Evolutionary conservation across 2,113 vertebrate genomes (phyloP).

Genomic region (Columba janthina): DNA sequence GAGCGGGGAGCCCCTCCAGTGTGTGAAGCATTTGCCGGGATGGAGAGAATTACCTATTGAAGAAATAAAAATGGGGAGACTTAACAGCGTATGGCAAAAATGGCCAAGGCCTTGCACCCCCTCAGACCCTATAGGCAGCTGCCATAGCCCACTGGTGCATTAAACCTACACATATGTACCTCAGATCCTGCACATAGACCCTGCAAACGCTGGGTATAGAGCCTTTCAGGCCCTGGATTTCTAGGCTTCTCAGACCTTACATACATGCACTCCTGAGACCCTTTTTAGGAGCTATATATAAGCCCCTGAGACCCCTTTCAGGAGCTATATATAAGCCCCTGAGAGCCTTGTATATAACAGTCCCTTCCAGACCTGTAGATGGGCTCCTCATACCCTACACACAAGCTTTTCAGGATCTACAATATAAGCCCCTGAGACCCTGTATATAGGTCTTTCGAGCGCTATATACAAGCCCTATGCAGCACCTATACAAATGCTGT

Average conservation of each 20-base stretch:
- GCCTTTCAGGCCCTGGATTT: neutral
- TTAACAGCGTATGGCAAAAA: neutral
- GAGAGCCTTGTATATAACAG: too few species aligned
- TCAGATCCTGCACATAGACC: neutral
- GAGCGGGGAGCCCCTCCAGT: fast-evolving
- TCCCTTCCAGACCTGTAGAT: too few species aligned
- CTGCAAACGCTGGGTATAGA: neutral
- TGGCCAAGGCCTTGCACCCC: neutral
- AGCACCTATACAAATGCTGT: neutral
- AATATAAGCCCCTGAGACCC: neutral
- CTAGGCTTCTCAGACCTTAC: neutral
- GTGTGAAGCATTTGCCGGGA: fast-evolving
- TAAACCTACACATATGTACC: neutral
- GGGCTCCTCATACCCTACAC: fast-evolving
- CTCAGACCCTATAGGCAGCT: neutral
- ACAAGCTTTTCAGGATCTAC: neutral
- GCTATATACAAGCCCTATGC: neutral
- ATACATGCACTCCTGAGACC: too few species aligned
- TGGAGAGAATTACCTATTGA: neutral
- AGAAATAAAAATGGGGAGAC: neutral
- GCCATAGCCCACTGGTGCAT: neutral
- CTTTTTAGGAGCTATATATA: neutral
- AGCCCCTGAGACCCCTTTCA: neutral
- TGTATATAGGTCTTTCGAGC: too few species aligned
- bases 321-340: neutral